phyloP scores from a whole-genome alignment of 1,140 invertebrate genomes.

The Metaphire vulgaris region DNA sequence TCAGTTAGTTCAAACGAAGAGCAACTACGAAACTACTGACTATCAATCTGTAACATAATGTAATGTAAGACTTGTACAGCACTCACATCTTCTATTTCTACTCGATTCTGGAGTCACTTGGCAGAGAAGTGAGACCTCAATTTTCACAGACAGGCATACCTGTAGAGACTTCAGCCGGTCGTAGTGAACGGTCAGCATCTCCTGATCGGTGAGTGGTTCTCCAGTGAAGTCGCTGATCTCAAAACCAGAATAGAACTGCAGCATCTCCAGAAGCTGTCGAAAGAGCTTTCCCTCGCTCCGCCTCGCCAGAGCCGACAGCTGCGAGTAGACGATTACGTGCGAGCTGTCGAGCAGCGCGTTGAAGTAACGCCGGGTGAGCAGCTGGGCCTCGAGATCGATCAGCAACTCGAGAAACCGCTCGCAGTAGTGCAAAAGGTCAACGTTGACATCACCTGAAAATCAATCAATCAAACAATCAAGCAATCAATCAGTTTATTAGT shows the following conservation, averaged over 20 bases:
- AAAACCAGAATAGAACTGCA: slow-evolving; percentile 94
- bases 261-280: slow-evolving; percentile 81
- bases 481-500: too few relatives aligned
- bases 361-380: slow-evolving; percentile 92
- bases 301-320: slow-evolving; percentile 67
- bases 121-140: too few relatives aligned
- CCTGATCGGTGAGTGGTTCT: slow-evolving; percentile 82
- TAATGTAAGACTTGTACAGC: too few relatives aligned
- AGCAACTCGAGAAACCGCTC: slow-evolving; percentile 93
- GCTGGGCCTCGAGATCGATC: slow-evolving; percentile 88
- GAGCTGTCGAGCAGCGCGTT: slow-evolving; percentile 91
- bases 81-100: too few relatives aligned
- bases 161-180: slow-evolving; percentile 80
- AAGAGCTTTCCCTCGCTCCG: slow-evolving; percentile 85
- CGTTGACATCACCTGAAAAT: slow-evolving; percentile 54
- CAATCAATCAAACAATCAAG: too few relatives aligned
- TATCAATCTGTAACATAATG: too few relatives aligned
- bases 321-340: slow-evolving; percentile 80
- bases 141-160: too few relatives aligned
- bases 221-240: slow-evolving; percentile 96
- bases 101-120: too few relatives aligned
- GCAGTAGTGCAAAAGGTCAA: slow-evolving; percentile 71
- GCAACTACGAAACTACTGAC: too few relatives aligned
- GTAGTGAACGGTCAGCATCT: slow-evolving; percentile 90
- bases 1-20: too few relatives aligned